A percentile compares a stretch with the other conserved stretches of the same genome.
These are phyloP conservation scores for Scylla paramamosain DNA, from an alignment of 1,140 invertebrate genomes.

Conservation along the genomic window DNA sequence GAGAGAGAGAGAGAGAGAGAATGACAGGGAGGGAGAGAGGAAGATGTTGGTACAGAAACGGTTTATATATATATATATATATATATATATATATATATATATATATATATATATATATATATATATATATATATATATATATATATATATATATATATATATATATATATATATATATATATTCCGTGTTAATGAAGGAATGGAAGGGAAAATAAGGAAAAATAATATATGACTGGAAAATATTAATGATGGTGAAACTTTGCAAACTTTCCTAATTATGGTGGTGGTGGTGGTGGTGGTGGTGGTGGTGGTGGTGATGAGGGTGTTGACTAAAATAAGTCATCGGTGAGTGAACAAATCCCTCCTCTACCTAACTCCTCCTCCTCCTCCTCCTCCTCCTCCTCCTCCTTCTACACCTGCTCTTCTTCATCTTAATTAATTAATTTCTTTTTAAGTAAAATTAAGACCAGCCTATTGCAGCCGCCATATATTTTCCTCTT, in stretches of 20 bases:
- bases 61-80: neutral
- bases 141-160: neutral
- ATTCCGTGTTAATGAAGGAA: neutral
- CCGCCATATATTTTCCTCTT: too few relatives aligned
- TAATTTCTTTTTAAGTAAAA: too few relatives aligned
- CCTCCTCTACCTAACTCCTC: too few relatives aligned
- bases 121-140: neutral
- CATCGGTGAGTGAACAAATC: neutral
- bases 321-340: neutral
- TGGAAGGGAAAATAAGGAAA: neutral
- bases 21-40: too few relatives aligned
- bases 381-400: too few relatives aligned
- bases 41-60: too few relatives aligned
- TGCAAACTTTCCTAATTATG: neutral
- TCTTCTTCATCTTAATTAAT: too few relatives aligned
- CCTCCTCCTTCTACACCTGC: too few relatives aligned
- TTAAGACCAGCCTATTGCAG: too few relatives aligned
- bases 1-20: too few relatives aligned
- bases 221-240: neutral
- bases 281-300: constrained; percentile 5
- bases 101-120: neutral
- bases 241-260: constrained; percentile 7
- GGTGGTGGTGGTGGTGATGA: neutral
- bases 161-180: neutral
- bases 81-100: neutral